Base-by-base conservation (phyloP, 2,888 invertebrate species). In the Crossocerus cetratus region DNA sequence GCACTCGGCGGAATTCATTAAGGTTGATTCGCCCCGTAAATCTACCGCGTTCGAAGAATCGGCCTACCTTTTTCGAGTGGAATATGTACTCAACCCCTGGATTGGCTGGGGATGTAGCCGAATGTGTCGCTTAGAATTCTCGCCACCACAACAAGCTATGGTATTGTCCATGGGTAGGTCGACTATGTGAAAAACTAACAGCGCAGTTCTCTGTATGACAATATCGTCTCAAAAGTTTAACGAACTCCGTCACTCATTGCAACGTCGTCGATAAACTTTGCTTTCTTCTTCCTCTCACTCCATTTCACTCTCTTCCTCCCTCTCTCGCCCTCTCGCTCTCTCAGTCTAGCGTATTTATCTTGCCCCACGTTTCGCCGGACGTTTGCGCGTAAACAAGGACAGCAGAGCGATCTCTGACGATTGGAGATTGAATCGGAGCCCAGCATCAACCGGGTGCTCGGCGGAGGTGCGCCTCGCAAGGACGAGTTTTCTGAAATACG, bases 121-220 rank as follows among this genome's bases (percentile, higher is more conserved):
- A 55, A 20, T 42, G 18, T 18, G n/a, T 43, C 54, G 55, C 56
- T 65, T 21, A 65, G 56, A 54, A 68, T 78, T 78, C 59, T 67
- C 54, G 3, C 45, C 61, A 32, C 49, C 8, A 8, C 16, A 45
- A n/a, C 21, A 20, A 20, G 16, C 54, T 4, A 56, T 53, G 16
- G 62, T 21, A 44, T 14, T 8, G 49, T 68, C 11, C 45, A 55
- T 65, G 62, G 49, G 72, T 76, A 76, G 54, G 60, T 55, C 64
- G 67, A 22, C 55, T 32, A 22, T 21, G 43, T 11, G 32, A 20
- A 49, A 53, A 32, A 23, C 45, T 22, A 61, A 18, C 55, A 69
- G 45, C 42, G 68, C 58, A 65, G 65, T 66, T 71, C 62, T 78
- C 81, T 80, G 78, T 76, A 81, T 81, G 80, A 81, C 80, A 80